phyloP scores from a whole-genome alignment of 1,140 invertebrate species.

The Chironomus striatipennis region DNA sequence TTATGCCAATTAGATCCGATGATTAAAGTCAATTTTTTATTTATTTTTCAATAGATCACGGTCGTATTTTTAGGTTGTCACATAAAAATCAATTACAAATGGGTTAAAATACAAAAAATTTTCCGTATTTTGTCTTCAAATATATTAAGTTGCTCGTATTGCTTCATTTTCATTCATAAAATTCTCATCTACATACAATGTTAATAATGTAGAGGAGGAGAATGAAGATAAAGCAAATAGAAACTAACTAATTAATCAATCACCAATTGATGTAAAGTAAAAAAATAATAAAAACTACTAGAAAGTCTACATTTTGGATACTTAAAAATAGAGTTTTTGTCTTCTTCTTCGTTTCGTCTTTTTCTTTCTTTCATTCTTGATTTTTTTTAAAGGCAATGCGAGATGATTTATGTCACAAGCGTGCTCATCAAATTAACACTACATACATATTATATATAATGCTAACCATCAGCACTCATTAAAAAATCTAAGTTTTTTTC shows the following conservation, averaged over 20 bases:
- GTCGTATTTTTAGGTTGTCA: neutral
- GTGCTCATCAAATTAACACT: constrained; percentile 12
- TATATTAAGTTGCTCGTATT: neutral
- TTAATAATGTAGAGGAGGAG: neutral
- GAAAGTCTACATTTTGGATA: neutral
- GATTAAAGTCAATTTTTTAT: no score
- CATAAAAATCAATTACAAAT: neutral
- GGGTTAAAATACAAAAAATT: neutral
- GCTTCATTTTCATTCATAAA: neutral
- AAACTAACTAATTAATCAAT: constrained; percentile 3
- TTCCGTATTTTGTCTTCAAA: neutral
- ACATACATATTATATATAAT: no score
- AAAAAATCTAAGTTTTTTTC: no score
- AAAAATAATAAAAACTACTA: neutral
- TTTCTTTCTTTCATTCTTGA: no score
- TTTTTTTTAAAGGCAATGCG: neutral
- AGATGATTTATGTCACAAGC: constrained; percentile 12
- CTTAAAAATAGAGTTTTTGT: constrained; percentile 1
- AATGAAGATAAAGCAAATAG: neutral
- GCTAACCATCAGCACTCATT: no score
- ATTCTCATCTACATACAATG: neutral
- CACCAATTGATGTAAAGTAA: constrained; percentile 4
- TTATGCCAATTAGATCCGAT: no score
- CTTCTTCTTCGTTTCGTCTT: no score
- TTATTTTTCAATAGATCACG: neutral